Conservation (phyloP, 2,888 invertebrate species). For the Antheraea assamensis region DNA sequence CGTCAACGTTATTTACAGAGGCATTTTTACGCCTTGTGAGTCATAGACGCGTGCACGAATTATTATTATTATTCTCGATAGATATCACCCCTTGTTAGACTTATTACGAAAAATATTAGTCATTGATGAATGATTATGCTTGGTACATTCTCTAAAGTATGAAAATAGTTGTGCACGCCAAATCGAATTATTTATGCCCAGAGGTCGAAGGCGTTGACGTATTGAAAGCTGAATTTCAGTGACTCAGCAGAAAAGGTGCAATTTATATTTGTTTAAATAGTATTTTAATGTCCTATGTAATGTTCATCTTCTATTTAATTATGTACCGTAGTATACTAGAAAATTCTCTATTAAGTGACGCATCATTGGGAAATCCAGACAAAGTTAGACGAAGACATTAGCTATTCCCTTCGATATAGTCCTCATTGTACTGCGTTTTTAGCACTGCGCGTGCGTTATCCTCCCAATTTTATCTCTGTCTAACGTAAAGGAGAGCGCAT, state of each 20-base stretch:
- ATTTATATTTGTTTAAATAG: background rate
- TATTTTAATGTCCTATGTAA: background rate
- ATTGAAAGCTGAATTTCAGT: background rate
- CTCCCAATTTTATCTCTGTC: conserved; percentile 59
- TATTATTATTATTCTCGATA: background rate
- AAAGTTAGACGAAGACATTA: conserved; percentile 75
- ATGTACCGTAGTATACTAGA: conserved; percentile 11
- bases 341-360: conserved; percentile 58
- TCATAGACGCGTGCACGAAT: background rate
- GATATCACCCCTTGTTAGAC: background rate
- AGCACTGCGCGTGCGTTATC: conserved; percentile 74
- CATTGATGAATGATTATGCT: background rate
- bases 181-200: background rate
- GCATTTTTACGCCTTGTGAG: background rate
- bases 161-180: background rate
- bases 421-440: conserved; percentile 70
- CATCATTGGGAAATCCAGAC: conserved; percentile 77
- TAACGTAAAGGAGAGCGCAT: conserved; percentile 33
- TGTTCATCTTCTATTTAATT: conserved; percentile 2
- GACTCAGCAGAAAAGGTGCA: background rate
- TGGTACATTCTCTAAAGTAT: background rate
- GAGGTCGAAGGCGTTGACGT: background rate
- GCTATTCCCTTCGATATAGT: conserved; percentile 69
- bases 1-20: background rate
- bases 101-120: background rate